Conservation (phyloP, 1,140 invertebrate species). For the Anthonomus grandis region DNA sequence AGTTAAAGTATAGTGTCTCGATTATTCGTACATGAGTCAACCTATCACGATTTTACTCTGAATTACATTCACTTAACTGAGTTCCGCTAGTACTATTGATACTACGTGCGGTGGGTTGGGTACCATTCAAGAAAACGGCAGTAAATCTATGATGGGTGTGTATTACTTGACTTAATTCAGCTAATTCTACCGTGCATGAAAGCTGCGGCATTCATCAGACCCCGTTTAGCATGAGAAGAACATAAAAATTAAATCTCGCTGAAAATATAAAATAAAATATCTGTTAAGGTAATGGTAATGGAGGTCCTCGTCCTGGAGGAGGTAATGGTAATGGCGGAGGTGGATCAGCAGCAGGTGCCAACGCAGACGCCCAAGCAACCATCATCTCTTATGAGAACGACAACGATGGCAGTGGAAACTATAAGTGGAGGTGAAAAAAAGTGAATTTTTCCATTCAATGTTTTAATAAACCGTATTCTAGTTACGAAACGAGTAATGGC, state of each 20-base stretch:
- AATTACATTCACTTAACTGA: no score
- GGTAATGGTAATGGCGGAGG: conserved; percentile 14
- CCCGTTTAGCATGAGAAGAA: no score
- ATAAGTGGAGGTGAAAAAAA: conserved; percentile 42
- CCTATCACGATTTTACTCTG: no score
- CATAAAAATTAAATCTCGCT: no score
- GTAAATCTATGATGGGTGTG: no score
- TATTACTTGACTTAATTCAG: no score
- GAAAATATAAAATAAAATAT: no score
- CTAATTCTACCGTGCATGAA: not conserved
- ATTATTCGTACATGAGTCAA: no score
- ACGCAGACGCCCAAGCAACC: conserved; percentile 34
- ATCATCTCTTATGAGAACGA: conserved; percentile 43
- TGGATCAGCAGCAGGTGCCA: conserved; percentile 20
- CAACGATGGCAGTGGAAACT: conserved; percentile 47
- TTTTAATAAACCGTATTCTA: conserved; percentile 42
- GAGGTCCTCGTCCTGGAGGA: conserved; percentile 15
- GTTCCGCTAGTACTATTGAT: no score
- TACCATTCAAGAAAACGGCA: no score
- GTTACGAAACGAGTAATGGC: conserved; percentile 74
- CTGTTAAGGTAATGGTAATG: conserved; percentile 17
- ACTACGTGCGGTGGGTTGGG: no score
- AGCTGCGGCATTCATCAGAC: not conserved
- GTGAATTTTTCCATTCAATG: not conserved
- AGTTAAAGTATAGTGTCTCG: no score